These are phyloP conservation scores for Megathymus violae DNA, from an alignment of 1,140 invertebrate species.

Conservation along the genomic window DNA sequence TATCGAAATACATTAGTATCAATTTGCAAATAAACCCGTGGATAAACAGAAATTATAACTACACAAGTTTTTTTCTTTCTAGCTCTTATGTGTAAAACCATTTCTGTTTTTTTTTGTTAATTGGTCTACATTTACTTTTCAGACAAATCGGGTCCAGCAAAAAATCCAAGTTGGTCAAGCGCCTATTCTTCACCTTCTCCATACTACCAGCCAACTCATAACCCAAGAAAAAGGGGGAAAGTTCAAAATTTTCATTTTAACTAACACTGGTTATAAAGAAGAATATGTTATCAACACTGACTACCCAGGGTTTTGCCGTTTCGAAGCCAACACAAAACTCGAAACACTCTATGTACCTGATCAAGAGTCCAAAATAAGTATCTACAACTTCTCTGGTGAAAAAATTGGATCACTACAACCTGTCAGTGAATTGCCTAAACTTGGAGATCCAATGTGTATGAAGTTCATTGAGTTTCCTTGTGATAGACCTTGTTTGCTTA, in stretches of 20 bases:
- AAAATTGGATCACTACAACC: slow-evolving; percentile 76
- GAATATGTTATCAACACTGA: slow-evolving; percentile 84
- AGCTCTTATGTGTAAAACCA: too few species aligned
- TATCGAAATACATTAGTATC: slow-evolving; percentile 5
- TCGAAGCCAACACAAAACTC: slow-evolving; percentile 85
- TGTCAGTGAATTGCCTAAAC: slow-evolving; percentile 63
- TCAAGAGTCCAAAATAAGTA: slow-evolving; percentile 85
- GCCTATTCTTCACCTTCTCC: slow-evolving; percentile 84
- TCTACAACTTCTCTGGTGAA: slow-evolving; percentile 84
- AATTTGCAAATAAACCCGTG: slow-evolving; percentile 6
- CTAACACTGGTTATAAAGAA: slow-evolving; percentile 85
- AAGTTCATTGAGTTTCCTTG: slow-evolving; percentile 83
- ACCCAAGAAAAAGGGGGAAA: slow-evolving; percentile 89
- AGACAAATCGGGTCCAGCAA: slow-evolving; percentile 86
- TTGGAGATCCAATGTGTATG: slow-evolving; percentile 86
- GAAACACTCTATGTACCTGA: slow-evolving; percentile 87
- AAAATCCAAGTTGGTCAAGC: slow-evolving; percentile 85
- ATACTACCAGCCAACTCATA: slow-evolving; percentile 84
- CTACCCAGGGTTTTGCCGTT: slow-evolving; percentile 87
- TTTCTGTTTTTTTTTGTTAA: slow-evolving; percentile 13
- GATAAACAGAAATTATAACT: too few species aligned
- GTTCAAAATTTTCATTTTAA: slow-evolving; percentile 86
- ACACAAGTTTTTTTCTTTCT: too few species aligned
- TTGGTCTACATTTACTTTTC: slow-evolving; percentile 41
- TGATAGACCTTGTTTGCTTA: slow-evolving; percentile 83